A percentile compares a stretch with the other conserved stretches of the same genome.
Conservation (phyloP, 2,888 invertebrate genomes). For the Pseudococcus jackbeardsleyi region DNA sequence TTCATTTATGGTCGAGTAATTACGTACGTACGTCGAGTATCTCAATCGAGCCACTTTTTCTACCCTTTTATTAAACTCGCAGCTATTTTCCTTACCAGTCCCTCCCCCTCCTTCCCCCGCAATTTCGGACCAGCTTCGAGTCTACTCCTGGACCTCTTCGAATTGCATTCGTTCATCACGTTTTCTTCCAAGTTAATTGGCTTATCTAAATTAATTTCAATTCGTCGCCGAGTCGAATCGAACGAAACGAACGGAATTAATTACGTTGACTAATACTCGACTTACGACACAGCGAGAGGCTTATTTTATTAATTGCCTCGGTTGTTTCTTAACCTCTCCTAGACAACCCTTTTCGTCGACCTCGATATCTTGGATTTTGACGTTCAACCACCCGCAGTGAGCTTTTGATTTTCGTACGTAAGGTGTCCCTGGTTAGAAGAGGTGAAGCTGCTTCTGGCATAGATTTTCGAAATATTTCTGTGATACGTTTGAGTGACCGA, state of each 20-base stretch:
- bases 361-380: not conserved
- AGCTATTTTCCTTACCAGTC: too few species aligned
- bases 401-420: too few species aligned
- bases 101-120: too few species aligned
- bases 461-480: too few species aligned
- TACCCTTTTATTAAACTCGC: not conserved
- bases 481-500: too few species aligned
- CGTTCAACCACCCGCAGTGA: too few species aligned
- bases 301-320: conserved; percentile 51
- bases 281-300: not conserved
- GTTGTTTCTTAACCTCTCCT: not conserved
- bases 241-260: conserved; percentile 46
- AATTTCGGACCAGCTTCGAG: too few species aligned
- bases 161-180: conserved; percentile 13
- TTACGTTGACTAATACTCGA: conserved; percentile 43
- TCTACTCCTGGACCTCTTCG: too few species aligned
- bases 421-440: too few species aligned
- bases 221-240: not conserved
- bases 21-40: too few species aligned
- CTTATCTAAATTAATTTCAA: conserved; percentile 55
- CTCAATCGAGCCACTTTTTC: not conserved
- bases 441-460: too few species aligned
- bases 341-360: not conserved
- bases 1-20: not conserved
- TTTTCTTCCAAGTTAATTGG: conserved; percentile 31